A percentile compares a stretch with the other conserved stretches of the same genome.
Conservation (phyloP, 2,888 invertebrate species). For the Leucophora obtusa region DNA sequence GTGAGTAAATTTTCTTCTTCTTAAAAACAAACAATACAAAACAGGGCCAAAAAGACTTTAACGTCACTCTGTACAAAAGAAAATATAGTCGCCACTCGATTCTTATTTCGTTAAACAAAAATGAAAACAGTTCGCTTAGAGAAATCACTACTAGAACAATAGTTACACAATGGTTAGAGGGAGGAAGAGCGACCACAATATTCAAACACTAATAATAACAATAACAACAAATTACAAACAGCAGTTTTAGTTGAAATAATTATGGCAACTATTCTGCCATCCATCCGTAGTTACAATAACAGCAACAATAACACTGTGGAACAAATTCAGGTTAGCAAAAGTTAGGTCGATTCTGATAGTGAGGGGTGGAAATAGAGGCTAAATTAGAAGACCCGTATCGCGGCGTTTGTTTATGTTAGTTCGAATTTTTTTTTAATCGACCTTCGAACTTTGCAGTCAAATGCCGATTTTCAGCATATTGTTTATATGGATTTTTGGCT, state of each 20-base stretch:
- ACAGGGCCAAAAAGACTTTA: constrained; percentile 44
- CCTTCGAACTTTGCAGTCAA: too few relatives aligned
- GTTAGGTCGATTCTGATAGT: too few relatives aligned
- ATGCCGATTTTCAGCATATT: too few relatives aligned
- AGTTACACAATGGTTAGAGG: neutral
- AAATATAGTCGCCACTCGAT: constrained; percentile 61
- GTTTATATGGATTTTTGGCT: too few relatives aligned
- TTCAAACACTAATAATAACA: constrained; percentile 55
- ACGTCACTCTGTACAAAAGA: constrained; percentile 56
- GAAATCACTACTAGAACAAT: constrained; percentile 49
- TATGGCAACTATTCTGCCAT: constrained; percentile 65
- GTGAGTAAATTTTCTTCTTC: constrained; percentile 14
- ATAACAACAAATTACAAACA: constrained; percentile 63
- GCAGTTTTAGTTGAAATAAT: constrained; percentile 64
- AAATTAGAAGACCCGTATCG: too few relatives aligned
- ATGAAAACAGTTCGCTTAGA: constrained; percentile 22
- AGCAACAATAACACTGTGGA: too few relatives aligned
- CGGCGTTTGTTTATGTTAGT: too few relatives aligned
- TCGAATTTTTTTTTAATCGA: too few relatives aligned
- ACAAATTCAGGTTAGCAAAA: too few relatives aligned
- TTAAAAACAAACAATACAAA: constrained; percentile 46
- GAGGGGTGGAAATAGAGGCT: too few relatives aligned
- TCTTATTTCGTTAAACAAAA: constrained; percentile 13
- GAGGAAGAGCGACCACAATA: constrained; percentile 47
- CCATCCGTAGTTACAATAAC: constrained; percentile 6